A percentile compares a stretch with the other conserved stretches of the same genome.
Conservation (phyloP, 2,113 vertebrate species). For the Hemichromis elongatus region DNA sequence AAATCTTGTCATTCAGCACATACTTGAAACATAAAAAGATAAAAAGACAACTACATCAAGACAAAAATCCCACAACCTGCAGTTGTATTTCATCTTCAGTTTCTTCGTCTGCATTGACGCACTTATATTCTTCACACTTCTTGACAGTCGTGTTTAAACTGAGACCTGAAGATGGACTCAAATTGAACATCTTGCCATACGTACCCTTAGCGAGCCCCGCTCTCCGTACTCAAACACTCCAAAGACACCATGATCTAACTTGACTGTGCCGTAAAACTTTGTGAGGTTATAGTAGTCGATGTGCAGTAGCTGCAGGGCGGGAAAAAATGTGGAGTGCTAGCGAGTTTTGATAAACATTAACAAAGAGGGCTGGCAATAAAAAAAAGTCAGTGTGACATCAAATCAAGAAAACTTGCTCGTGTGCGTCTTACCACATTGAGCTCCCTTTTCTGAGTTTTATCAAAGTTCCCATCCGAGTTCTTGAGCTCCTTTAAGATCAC, state of each 20-base stretch:
- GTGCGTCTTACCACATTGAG: constrained; percentile 80
- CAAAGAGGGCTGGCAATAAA: background rate
- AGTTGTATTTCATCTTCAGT: background rate
- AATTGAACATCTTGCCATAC: background rate
- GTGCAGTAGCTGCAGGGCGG: constrained; percentile 77
- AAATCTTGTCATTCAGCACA: constrained; percentile 92
- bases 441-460: constrained; percentile 86
- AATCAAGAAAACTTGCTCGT: background rate
- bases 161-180: background rate
- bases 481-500: constrained; percentile 91
- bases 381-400: background rate
- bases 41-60: background rate
- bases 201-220: constrained; percentile 89
- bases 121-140: background rate
- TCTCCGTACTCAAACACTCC: constrained; percentile 92
- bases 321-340: background rate
- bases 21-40: constrained; percentile 75
- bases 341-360: background rate
- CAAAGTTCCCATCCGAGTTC: constrained; percentile 85
- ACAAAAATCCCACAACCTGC: background rate
- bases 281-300: constrained; percentile 96
- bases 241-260: constrained; percentile 83
- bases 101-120: background rate
- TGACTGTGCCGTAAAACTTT: constrained; percentile 97
- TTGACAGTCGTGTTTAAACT: background rate